Base-by-base conservation (phyloP, 35 echinoderm and acorn worm genomes). In the Ophioderma brevispina region DNA sequence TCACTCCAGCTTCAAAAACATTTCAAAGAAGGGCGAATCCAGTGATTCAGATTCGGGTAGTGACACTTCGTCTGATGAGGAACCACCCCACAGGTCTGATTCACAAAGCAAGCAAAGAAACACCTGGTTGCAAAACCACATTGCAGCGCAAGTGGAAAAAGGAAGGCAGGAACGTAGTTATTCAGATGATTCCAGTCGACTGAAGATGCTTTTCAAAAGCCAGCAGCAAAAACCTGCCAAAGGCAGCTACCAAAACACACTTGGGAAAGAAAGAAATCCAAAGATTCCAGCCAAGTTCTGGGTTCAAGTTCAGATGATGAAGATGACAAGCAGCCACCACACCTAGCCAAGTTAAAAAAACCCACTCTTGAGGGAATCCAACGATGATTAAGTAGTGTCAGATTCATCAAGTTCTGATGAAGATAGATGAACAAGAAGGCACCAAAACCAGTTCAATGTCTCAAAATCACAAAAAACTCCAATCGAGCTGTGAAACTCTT, bases 251-350 rank as follows among this genome's bases (percentile, higher is more conserved):
- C 14, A 50, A 91, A 77, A 21, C 82, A 84, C 36, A 35, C 76
- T 25, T 35, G 36, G n/a, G n/a, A n/a, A n/a, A n/a, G n/a, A n/a
- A 85, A 85, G 38, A 56, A 55, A 56, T 13, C 82, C 5, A 13
- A 85, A 33, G 37, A 81, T 21, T 81, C 79, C 18, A 40, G 36
- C 36, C n/a, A n/a, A 81, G 79, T 39, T 81, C 79, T 21, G 36
- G 38, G 31, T 78, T 90, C 88, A 8, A 90, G 88, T 40, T 81
- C 78, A 39, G 88, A 90, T 40, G 79, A 79, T 3, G 88, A 90
- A 33, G 23, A 75, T 80, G 17, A 46, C n/a, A n/a, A n/a, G n/a
- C n/a, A 1, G 43, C n/a, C n/a, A 89, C 31, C 42, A 89, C 38
- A 89, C 43, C 38, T 41, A 41, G 25, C 30, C 30, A 14, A 30